These are phyloP conservation scores for Amniataba percoides DNA, from an alignment of 2,797 vertebrate species.

Conservation along the genomic window DNA sequence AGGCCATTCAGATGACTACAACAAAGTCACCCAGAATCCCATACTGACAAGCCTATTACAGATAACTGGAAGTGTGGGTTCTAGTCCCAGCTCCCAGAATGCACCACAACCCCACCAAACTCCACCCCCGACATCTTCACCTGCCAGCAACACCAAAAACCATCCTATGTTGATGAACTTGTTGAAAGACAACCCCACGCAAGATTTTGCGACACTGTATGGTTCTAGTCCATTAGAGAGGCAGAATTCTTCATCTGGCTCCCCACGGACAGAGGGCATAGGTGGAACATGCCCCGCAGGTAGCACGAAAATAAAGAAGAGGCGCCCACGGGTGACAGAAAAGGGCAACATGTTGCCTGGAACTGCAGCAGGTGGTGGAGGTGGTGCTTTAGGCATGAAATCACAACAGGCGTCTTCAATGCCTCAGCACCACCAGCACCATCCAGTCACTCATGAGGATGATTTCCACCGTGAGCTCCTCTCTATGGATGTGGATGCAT, in stretches of 20 bases:
- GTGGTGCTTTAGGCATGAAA: slow-evolving; percentile 77
- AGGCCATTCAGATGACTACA: slow-evolving; percentile 94
- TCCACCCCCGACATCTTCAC: slow-evolving; percentile 95
- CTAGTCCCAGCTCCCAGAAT: slow-evolving; percentile 94
- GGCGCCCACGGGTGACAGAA: slow-evolving; percentile 87
- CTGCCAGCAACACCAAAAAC: slow-evolving; percentile 99
- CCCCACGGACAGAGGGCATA: slow-evolving; percentile 89
- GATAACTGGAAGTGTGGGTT: slow-evolving; percentile 95
- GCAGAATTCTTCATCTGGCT: slow-evolving; percentile 96
- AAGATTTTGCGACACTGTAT: slow-evolving; percentile 95
- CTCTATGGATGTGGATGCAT: slow-evolving; percentile 97
- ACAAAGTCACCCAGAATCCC: slow-evolving; percentile 98
- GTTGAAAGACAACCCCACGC: slow-evolving; percentile 97
- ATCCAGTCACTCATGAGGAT: slow-evolving; percentile 93
- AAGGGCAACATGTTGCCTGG: slow-evolving; percentile 78
- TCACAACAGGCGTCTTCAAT: slow-evolving; percentile 77
- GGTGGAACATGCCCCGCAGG: slow-evolving; percentile 86
- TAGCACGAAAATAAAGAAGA: slow-evolving; percentile 92
- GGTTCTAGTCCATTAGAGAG: slow-evolving; percentile 95
- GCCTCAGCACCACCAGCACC: slow-evolving; percentile 84
- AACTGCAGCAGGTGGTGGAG: slow-evolving; percentile 57
- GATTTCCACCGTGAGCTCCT: slow-evolving; percentile 98
- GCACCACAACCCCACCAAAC: slow-evolving; percentile 92
- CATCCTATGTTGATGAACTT: slow-evolving; percentile 99
- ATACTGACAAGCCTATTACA: slow-evolving; percentile 98